Percentiles rank a stretch among this genome's conserved stretches.
Conservation (phyloP, 1,140 invertebrate genomes). For the Cydia fagiglandana region DNA sequence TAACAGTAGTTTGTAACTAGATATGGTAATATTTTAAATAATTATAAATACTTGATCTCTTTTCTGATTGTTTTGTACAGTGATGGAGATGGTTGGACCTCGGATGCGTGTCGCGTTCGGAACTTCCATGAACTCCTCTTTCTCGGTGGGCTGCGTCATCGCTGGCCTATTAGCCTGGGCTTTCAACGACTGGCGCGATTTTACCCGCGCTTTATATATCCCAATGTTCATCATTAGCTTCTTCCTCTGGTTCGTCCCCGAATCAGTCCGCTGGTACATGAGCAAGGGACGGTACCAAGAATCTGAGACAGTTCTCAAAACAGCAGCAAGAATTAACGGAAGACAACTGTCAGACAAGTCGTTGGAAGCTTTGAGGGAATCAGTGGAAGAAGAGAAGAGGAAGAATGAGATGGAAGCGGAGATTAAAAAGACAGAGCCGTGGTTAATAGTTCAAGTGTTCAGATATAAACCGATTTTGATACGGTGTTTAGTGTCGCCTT, state of each 20-base stretch:
- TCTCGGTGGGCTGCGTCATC: slow-evolving; percentile 84
- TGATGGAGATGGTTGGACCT: slow-evolving; percentile 87
- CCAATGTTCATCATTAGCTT: slow-evolving; percentile 81
- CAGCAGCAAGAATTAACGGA: slow-evolving; percentile 82
- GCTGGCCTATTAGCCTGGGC: slow-evolving; percentile 59
- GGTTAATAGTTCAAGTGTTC: slow-evolving; percentile 75
- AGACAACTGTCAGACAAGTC: slow-evolving; percentile 67
- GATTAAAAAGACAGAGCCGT: slow-evolving; percentile 31
- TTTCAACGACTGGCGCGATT: slow-evolving; percentile 82
- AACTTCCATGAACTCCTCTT: slow-evolving; percentile 84
- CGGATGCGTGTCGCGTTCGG: slow-evolving; percentile 85
- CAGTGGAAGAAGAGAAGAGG: slow-evolving; percentile 27
- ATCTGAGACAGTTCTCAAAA: slow-evolving; percentile 78
- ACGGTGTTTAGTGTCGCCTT: slow-evolving; percentile 80
- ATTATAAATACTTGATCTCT: not conserved
- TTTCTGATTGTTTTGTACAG: slow-evolving; percentile 53
- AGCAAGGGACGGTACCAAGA: slow-evolving; percentile 82
- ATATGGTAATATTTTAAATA: not conserved
- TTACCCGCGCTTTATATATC: slow-evolving; percentile 82
- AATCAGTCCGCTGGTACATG: slow-evolving; percentile 85
- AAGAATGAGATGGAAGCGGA: not conserved
- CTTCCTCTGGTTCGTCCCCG: slow-evolving; percentile 80
- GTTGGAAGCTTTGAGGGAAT: slow-evolving; percentile 53
- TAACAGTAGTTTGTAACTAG: too few species aligned
- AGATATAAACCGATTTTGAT: slow-evolving; percentile 78